phyloP scores from a whole-genome alignment of 2,888 invertebrate species.

The Acrobasis suavella region DNA sequence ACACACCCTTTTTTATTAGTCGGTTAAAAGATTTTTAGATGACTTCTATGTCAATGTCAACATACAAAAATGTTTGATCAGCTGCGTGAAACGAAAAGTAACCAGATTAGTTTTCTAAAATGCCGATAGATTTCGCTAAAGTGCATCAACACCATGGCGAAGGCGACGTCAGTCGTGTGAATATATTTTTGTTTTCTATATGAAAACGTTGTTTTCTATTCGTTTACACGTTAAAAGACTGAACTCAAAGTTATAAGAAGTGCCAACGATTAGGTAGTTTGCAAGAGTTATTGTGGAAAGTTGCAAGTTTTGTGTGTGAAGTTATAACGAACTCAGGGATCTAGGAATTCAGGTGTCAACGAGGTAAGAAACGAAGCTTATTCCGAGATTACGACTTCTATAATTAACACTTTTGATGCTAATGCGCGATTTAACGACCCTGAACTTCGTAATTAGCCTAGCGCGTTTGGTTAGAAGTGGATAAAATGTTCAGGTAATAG shows the following conservation, averaged over 20 bases:
- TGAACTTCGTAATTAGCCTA: conserved; percentile 43
- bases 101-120: conserved; percentile 36
- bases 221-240: conserved; percentile 69
- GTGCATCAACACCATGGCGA: conserved; percentile 76
- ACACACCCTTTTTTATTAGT: too few relatives aligned
- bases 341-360: conserved; percentile 81
- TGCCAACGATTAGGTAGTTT: conserved; percentile 56
- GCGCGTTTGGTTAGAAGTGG: conserved; percentile 38
- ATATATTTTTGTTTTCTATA: conserved; percentile 75
- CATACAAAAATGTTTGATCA: too few relatives aligned
- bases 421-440: conserved; percentile 40
- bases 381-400: conserved; percentile 64
- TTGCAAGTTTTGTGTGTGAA: conserved; percentile 74
- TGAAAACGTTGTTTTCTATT: conserved; percentile 69
- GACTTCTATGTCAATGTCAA: too few relatives aligned
- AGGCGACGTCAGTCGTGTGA: conserved; percentile 74
- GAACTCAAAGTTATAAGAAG: conserved; percentile 55
- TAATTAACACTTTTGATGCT: conserved; percentile 56
- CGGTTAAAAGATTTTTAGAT: too few relatives aligned
- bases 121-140: conserved; percentile 55
- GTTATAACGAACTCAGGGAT: conserved; percentile 78
- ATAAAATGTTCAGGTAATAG: conserved; percentile 56
- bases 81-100: conserved; percentile 44
- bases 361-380: conserved; percentile 78
- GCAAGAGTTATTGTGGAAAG: conserved; percentile 57